A percentile compares a stretch with the other conserved stretches of the same genome.
phyloP scores from a whole-genome alignment of 2,113 vertebrate species.

The Xenotilapia leptura region DNA sequence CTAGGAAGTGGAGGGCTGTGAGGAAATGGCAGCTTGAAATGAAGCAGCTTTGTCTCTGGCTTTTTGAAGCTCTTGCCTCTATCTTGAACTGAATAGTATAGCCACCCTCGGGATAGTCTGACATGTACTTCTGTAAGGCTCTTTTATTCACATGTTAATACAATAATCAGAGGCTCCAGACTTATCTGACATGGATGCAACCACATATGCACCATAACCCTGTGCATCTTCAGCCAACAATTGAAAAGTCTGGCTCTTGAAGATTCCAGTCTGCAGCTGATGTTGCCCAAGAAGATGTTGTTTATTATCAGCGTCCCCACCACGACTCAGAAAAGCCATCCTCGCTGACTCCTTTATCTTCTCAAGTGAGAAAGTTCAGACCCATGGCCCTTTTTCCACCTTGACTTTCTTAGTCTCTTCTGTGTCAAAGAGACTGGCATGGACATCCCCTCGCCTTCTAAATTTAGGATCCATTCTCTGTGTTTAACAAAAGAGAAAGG shows the following conservation, averaged over 20 bases:
- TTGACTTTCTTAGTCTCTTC: background rate
- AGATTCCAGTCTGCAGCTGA: background rate
- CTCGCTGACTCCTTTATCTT: background rate
- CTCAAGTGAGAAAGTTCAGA: background rate
- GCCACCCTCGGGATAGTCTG: background rate
- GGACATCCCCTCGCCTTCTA: background rate
- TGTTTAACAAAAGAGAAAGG: background rate
- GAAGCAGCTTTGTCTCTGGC: background rate
- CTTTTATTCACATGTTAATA: background rate
- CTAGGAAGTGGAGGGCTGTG: background rate
- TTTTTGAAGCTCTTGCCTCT: background rate
- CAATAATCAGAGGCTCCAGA: background rate
- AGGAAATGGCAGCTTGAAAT: background rate
- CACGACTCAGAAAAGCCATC: background rate
- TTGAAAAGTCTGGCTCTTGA: background rate
- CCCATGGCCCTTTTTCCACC: background rate
- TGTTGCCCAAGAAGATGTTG: background rate
- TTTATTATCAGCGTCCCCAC: background rate
- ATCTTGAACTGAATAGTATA: background rate
- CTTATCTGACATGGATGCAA: background rate
- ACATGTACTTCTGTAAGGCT: background rate
- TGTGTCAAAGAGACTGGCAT: background rate
- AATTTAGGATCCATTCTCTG: background rate
- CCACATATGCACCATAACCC: background rate
- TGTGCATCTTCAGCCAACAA: background rate